Conservation (phyloP, 2,113 vertebrate species). For the Thymallus thymallus region DNA sequence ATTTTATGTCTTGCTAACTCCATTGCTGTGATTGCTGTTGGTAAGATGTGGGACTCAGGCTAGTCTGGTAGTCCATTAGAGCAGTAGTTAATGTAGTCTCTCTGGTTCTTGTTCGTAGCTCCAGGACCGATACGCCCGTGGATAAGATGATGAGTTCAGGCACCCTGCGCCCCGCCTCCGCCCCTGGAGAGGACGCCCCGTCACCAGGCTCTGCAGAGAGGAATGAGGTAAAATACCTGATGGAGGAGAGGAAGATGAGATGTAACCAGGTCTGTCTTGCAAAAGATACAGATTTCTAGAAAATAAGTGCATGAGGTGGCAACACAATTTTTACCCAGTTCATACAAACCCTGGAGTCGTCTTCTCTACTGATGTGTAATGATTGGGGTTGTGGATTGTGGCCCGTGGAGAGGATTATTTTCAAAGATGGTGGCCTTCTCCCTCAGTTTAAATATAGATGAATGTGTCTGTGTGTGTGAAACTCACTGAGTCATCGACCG, state of each 20-base stretch:
- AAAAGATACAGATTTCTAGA: too few relatives aligned
- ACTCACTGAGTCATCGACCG: conserved; percentile 1
- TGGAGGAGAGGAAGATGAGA: too few relatives aligned
- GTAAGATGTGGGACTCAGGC: too few relatives aligned
- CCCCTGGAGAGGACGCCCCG: conserved; percentile 80
- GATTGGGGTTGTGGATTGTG: too few relatives aligned
- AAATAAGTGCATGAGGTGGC: too few relatives aligned
- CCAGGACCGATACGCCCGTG: conserved; percentile 89
- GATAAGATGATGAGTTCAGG: conserved; percentile 82
- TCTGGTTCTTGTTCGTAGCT: conserved; percentile 47
- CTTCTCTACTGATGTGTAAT: too few relatives aligned
- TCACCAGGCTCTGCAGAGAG: conserved; percentile 73
- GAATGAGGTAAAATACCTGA: conserved; percentile 83
- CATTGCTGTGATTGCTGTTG: too few relatives aligned
- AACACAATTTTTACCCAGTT: too few relatives aligned
- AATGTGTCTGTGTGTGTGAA: conserved; percentile 12
- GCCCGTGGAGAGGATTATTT: too few relatives aligned
- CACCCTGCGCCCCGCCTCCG: conserved; percentile 73
- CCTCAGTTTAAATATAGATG: conserved; percentile 25
- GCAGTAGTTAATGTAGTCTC: background rate
- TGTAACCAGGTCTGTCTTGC: too few relatives aligned
- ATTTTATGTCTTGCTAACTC: too few relatives aligned
- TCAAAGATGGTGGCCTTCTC: conserved; percentile 23
- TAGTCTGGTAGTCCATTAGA: background rate
- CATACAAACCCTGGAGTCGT: too few relatives aligned